Conservation (phyloP, 2,888 invertebrate genomes). For the Heliconius ethilla region DNA sequence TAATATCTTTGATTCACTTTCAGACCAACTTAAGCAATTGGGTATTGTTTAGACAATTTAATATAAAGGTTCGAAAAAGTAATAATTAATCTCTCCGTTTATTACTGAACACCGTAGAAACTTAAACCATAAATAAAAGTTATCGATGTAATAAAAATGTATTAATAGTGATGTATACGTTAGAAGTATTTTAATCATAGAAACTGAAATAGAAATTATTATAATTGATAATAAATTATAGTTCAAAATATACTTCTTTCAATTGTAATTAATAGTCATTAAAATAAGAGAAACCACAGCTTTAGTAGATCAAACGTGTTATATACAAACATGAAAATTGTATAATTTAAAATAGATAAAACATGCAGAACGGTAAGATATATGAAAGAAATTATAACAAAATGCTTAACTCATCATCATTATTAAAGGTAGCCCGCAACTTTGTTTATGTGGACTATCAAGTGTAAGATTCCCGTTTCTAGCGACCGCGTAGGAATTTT, state of each 20-base stretch:
- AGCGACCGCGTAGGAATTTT: no score
- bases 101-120: neutral
- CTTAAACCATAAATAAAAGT: neutral
- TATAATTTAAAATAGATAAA: neutral
- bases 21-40: neutral
- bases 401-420: neutral
- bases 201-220: neutral
- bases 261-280: neutral
- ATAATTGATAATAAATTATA: neutral
- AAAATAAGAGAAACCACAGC: neutral
- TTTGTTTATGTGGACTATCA: no score
- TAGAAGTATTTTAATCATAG: conserved; percentile 12
- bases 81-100: neutral
- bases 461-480: no score
- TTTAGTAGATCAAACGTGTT: neutral
- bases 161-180: neutral
- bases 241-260: neutral
- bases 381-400: neutral
- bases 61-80: neutral
- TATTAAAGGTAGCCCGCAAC: no score
- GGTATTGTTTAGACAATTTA: neutral
- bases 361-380: neutral
- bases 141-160: neutral
- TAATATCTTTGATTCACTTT: neutral
- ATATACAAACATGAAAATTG: no score